phyloP scores from a whole-genome alignment of 1,140 invertebrate species.

The Sycophila sp. region DNA sequence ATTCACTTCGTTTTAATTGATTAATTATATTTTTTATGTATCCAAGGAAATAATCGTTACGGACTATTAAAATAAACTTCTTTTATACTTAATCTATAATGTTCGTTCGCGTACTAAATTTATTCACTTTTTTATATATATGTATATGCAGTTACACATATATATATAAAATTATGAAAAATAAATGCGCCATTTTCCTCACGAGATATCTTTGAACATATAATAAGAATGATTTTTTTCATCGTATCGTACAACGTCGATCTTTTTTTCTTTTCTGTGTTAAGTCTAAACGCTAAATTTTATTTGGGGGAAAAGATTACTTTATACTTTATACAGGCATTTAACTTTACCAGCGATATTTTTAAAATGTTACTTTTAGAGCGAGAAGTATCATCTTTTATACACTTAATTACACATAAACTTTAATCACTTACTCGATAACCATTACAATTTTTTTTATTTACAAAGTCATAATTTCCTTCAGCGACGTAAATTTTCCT shows the following conservation, averaged over 20 bases:
- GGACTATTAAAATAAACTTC: not conserved
- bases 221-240: conserved; percentile 16
- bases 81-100: conserved; percentile 5
- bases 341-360: not conserved
- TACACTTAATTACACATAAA: conserved; percentile 25
- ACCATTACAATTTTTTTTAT: conserved; percentile 16
- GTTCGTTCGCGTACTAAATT: not conserved
- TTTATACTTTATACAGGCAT: not conserved
- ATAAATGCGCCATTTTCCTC: conserved; percentile 9
- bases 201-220: not conserved
- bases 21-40: too few species aligned
- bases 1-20: conserved; percentile 1
- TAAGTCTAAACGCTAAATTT: too few species aligned
- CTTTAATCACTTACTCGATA: not conserved
- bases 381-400: conserved; percentile 10
- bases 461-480: conserved; percentile 8
- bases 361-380: not conserved
- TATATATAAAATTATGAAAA: conserved; percentile 27
- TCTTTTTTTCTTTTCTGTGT: too few species aligned
- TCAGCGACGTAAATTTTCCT: not conserved
- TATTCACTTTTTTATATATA: not conserved
- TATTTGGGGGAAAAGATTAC: too few species aligned
- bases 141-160: too few species aligned
- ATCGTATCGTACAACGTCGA: not conserved
- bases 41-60: not conserved